Percentiles rank a stretch among this genome's conserved stretches.
phyloP scores from a whole-genome alignment of 1,140 invertebrate species.

The Coptotermes formosanus region DNA sequence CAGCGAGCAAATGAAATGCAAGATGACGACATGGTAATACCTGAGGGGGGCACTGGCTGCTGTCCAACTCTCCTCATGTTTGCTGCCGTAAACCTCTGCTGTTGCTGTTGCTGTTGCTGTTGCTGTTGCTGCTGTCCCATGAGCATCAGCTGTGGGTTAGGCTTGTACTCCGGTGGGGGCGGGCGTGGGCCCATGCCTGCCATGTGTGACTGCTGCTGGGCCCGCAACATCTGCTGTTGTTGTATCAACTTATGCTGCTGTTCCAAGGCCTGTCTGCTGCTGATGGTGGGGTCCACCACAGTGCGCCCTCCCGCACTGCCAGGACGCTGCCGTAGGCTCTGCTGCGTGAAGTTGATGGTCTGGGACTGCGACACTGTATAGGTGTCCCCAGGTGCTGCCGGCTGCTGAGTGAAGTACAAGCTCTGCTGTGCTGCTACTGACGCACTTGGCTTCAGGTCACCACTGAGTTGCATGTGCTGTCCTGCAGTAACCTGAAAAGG shows the following conservation, averaged over 20 bases:
- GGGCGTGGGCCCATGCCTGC: neutral
- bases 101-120: constrained; percentile 37
- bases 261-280: neutral
- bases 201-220: constrained; percentile 26
- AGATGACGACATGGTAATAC: constrained; percentile 40
- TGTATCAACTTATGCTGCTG: constrained; percentile 25
- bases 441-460: constrained; percentile 61
- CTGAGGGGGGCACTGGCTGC: constrained; percentile 66
- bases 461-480: constrained; percentile 73
- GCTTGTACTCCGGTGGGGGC: constrained; percentile 28
- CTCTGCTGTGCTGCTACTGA: constrained; percentile 75
- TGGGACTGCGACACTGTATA: constrained; percentile 73
- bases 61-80: constrained; percentile 28
- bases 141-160: constrained; percentile 26
- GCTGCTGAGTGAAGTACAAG: constrained; percentile 70
- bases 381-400: constrained; percentile 41
- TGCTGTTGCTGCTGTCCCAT: constrained; percentile 15
- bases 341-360: constrained; percentile 80
- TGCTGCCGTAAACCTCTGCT: constrained; percentile 24
- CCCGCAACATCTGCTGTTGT: constrained; percentile 48
- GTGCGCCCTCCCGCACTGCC: neutral
- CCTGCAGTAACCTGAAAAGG: constrained; percentile 69
- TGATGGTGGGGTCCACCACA: neutral
- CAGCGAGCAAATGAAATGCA: too few relatives aligned
- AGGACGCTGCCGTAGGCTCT: neutral